Conservation (phyloP, 2,113 vertebrate species). For the Climacteris rufus region DNA sequence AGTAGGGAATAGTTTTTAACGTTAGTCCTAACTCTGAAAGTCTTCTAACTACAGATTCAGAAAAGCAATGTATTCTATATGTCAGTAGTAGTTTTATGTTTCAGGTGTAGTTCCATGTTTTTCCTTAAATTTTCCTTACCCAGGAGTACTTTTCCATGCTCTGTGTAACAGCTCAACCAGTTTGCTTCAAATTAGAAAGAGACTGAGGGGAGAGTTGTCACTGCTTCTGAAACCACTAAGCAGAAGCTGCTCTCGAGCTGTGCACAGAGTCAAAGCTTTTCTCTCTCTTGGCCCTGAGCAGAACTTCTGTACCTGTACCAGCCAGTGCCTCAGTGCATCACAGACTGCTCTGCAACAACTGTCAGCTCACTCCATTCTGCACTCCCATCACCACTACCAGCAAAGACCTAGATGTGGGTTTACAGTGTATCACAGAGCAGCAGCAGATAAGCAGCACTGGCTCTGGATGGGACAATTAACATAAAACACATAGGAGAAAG, state of each 20-base stretch:
- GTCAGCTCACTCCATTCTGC: not conserved
- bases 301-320: not conserved
- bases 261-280: not conserved
- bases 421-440: not conserved
- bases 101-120: not conserved
- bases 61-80: not conserved
- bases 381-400: accelerated
- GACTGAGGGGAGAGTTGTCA: not conserved
- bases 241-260: not conserved
- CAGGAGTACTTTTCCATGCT: not conserved
- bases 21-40: not conserved
- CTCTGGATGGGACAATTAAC: not conserved
- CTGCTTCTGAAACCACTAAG: not conserved
- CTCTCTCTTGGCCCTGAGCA: not conserved
- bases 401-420: not conserved
- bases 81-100: not conserved
- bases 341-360: not conserved
- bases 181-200: not conserved
- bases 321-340: not conserved
- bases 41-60: not conserved
- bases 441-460: not conserved
- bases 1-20: not conserved
- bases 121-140: not conserved
- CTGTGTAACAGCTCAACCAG: not conserved
- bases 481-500: not conserved